These are phyloP conservation scores for Triplophysa bombifrons DNA, from an alignment of 2,797 vertebrate genomes.

Conservation along the genomic window DNA sequence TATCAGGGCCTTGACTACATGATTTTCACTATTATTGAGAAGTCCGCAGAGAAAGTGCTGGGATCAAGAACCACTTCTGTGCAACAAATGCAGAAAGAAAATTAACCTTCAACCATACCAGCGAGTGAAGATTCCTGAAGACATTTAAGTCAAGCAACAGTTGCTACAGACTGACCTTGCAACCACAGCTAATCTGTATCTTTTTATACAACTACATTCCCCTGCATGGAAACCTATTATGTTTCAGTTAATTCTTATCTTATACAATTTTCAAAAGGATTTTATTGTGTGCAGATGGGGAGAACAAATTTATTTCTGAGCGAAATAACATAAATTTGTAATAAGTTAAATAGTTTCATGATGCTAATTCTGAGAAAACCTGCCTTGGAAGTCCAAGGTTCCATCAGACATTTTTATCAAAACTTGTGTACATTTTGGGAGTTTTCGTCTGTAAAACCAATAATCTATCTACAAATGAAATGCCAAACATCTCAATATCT, in stretches of 20 bases:
- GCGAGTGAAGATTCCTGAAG: not conserved
- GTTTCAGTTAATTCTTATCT: too few relatives aligned
- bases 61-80: not conserved
- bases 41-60: not conserved
- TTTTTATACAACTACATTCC: constrained; percentile 7
- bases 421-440: too few relatives aligned
- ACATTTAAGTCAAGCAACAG: not conserved
- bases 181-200: constrained; percentile 46
- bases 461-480: too few relatives aligned
- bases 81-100: not conserved
- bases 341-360: constrained; percentile 49
- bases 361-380: constrained; percentile 46
- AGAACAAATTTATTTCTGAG: constrained; percentile 2
- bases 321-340: constrained; percentile 35
- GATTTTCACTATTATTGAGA: not conserved
- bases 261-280: too few relatives aligned
- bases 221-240: not conserved
- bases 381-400: not conserved
- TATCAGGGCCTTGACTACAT: not conserved
- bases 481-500: not conserved
- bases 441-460: too few relatives aligned
- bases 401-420: too few relatives aligned
- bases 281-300: not conserved
- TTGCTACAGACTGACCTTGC: constrained; percentile 24
- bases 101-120: not conserved